Base-by-base conservation (phyloP, 2,888 invertebrate species). In the Penaeus monodon region DNA sequence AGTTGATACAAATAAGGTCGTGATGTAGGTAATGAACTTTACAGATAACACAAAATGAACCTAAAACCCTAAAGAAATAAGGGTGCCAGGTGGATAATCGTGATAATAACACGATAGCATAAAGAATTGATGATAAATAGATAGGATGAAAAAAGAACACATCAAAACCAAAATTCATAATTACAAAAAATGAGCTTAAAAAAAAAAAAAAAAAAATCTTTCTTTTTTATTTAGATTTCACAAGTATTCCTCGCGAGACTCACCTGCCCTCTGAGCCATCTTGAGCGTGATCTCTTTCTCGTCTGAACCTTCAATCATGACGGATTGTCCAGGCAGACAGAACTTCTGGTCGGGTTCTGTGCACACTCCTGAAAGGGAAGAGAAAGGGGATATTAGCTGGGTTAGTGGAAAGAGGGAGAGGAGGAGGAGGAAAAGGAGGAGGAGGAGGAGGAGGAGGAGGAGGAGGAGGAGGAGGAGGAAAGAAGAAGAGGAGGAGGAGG, bases 361-460 rank as follows among this genome's bases (percentile, higher is more conserved):
- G 38, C 89, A 89, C 27, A 87, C 80, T 70, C 89, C 89, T 89
- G 74, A 7, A n/a, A 49, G 14, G 27, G 33, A 33, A 73, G 12
- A 79, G 64, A 33, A 57, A 70, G n/a, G 29, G 24, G 64, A 64
- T n/a, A 12, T n/a, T 29, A 68, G 8, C n/a, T 4, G 17, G 17
- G 17, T 57, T 17, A 57, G 17, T 17, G 17, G 57, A 57, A 20
- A 20, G 17, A 14, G 57, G 17, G 17, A 12, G 57, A 57, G 57
- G 57, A 57, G 17, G 57, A 10, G 57, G 17, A 17, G 14, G 57
- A 57, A 4, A 14, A 57, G 57, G 10, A 3, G 2, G 10, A 57
- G 3, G 17, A 20, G 57, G 10, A 20, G 17, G 57, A 57, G 0
- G 14, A 38, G 6, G 33, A 38, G 33, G 1, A 2, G 33, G 33